A percentile compares a stretch with the other conserved stretches of the same genome.
phyloP scores from a whole-genome alignment of 2,113 vertebrate genomes.

The Mastomys coucha region DNA sequence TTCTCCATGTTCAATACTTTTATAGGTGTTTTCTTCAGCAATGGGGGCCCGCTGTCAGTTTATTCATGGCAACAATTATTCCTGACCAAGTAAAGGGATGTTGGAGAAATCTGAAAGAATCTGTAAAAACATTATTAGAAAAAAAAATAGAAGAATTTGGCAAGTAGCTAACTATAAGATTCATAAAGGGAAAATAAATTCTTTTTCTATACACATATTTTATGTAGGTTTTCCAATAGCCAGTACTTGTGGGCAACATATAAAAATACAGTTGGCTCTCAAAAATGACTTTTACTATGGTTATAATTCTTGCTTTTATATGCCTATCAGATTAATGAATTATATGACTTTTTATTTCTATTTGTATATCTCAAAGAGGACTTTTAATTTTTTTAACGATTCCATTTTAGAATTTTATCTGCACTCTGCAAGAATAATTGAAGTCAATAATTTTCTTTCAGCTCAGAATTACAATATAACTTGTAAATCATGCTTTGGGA shows the following conservation, averaged over 20 bases:
- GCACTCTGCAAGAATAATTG: conserved; percentile 23
- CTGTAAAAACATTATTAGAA: neutral
- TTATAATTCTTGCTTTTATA: neutral
- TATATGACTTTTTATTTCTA: neutral
- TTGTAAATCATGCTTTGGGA: neutral
- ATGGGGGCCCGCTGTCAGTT: neutral
- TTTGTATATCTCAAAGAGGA: neutral
- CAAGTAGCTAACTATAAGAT: neutral
- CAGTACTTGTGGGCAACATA: neutral
- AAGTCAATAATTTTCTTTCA: neutral
- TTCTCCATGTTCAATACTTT: neutral
- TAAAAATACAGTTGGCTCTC: conserved; percentile 9
- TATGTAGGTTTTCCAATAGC: conserved; percentile 6
- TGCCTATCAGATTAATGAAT: neutral
- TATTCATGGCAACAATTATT: neutral
- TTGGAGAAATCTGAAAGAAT: neutral
- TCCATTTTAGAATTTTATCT: neutral
- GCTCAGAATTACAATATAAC: neutral
- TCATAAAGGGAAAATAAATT: conserved; percentile 28
- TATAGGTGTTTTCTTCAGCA: neutral
- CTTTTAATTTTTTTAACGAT: neutral
- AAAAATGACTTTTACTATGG: neutral
- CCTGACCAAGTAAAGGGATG: neutral
- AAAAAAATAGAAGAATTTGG: conserved; percentile 7
- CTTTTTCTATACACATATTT: neutral